Evolutionary conservation across 1,140 invertebrate genomes (phyloP).

Genomic region (Psix sp.): DNA sequence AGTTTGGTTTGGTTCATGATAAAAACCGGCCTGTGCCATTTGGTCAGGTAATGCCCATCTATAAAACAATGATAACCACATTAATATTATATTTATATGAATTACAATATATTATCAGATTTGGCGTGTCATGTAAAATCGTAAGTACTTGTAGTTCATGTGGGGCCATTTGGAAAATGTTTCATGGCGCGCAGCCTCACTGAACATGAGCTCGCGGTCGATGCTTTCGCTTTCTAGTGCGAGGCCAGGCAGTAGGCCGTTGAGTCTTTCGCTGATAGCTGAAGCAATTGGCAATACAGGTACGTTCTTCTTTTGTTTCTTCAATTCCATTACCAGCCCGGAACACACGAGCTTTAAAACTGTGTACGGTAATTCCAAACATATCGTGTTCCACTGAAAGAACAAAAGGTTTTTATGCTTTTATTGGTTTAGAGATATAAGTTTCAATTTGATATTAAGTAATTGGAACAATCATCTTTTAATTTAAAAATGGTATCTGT

Average conservation of each 20-base stretch:
- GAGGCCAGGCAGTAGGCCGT: constrained; percentile 82
- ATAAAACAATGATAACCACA: no score
- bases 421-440: no score
- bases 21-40: constrained; percentile 97
- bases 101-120: no score
- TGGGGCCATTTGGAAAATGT: constrained; percentile 96
- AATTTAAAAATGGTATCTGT: no score
- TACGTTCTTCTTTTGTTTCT: constrained; percentile 87
- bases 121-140: no score
- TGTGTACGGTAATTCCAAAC: constrained; percentile 86
- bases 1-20: constrained; percentile 91
- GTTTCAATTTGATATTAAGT: no score
- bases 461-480: no score
- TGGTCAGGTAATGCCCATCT: constrained; percentile 96
- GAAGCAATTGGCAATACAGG: constrained; percentile 92
- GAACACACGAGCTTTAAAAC: constrained; percentile 87
- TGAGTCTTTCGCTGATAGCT: constrained; percentile 90
- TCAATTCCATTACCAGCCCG: constrained; percentile 87
- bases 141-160: constrained; percentile 93
- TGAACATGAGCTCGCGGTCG: constrained; percentile 89
- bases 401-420: no score
- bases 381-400: constrained; percentile 92
- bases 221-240: constrained; percentile 75
- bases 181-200: constrained; percentile 90
- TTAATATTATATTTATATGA: no score